Conservation (phyloP, 2,113 vertebrate genomes). For the Pipa parva region DNA sequence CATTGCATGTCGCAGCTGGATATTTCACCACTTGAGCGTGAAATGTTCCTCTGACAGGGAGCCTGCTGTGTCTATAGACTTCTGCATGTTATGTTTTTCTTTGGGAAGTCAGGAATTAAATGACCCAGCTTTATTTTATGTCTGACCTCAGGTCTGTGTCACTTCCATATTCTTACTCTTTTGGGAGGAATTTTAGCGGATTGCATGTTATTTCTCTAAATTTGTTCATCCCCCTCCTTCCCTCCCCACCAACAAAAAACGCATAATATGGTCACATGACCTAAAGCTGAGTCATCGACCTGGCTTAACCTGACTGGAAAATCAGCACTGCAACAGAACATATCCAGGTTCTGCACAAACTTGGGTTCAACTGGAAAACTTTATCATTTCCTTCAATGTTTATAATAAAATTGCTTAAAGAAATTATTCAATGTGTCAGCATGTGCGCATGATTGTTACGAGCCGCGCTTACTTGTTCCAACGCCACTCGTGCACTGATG, state of each 20-base stretch:
- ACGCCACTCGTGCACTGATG: too few relatives aligned
- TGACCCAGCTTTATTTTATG: slow-evolving; percentile 42
- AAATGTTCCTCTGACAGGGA: slow-evolving; percentile 54
- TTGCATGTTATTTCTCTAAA: background rate
- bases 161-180: background rate
- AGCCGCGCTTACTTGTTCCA: too few relatives aligned
- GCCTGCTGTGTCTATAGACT: slow-evolving; percentile 54
- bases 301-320: too few relatives aligned
- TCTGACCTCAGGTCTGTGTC: background rate
- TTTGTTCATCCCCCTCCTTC: too few relatives aligned
- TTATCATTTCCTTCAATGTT: too few relatives aligned
- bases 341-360: background rate
- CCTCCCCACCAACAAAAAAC: too few relatives aligned
- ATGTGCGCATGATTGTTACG: too few relatives aligned
- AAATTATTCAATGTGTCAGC: too few relatives aligned
- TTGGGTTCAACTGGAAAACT: background rate
- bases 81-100: slow-evolving; percentile 58
- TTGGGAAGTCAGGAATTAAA: slow-evolving; percentile 56
- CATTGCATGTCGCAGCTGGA: slow-evolving; percentile 57
- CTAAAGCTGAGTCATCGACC: too few relatives aligned
- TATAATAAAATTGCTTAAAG: too few relatives aligned
- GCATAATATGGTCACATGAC: too few relatives aligned
- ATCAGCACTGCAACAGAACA: too few relatives aligned
- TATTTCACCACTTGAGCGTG: slow-evolving; percentile 59
- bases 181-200: background rate